Base-by-base conservation (phyloP, 2,797 vertebrate genomes). In the Sphenopsis melanotis region DNA sequence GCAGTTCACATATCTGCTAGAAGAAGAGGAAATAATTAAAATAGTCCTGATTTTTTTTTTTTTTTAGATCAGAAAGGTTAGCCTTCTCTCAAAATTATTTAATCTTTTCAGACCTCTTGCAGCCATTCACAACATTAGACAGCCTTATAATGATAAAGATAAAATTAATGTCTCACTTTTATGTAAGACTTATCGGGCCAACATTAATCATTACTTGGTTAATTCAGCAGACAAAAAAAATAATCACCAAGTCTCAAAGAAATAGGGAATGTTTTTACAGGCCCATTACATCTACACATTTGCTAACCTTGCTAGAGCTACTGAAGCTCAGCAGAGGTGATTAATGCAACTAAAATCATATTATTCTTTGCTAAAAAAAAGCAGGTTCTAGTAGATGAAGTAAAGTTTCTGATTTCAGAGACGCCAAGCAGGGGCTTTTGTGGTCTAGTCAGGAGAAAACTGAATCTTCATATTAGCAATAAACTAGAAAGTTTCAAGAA, bases 161-260 rank as follows among this genome's bases (percentile, higher is more conserved):
- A 95, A 91, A 74, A 92, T 72, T 68, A 84, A 87, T 84, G 47
- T 23, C 49, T 84, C 41, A 36, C 30, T 92, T 90, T 84, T 63
- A 71, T 42, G 26, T 74, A 77, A 94, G 68, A 59, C 21, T 95
- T 92, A 77, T 34, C 81, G 68, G 34, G 37, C 46, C 44, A 87
- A 44, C 77, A 78, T 89, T 87, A 91, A 91, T 91, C 3, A 5
- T 76, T 81, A 66, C 77, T 82, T 69, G 11, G 57, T 72, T 85
- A 89, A 92, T 89, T 87, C 83, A 92, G 49, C 22, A 63, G 89
- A 80, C 34, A 90, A 86, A 96, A 87, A 72, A 75, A 88, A 86
- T 78, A 83, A 63, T 87, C 52, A 79, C 60, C 19, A 82, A 81
- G 29, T 64, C 59, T 93, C 81, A 94, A 84, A 89, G 63, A 94